Evolutionary conservation across 2,113 vertebrate genomes (phyloP).

Genomic region (Anser cygnoides): DNA sequence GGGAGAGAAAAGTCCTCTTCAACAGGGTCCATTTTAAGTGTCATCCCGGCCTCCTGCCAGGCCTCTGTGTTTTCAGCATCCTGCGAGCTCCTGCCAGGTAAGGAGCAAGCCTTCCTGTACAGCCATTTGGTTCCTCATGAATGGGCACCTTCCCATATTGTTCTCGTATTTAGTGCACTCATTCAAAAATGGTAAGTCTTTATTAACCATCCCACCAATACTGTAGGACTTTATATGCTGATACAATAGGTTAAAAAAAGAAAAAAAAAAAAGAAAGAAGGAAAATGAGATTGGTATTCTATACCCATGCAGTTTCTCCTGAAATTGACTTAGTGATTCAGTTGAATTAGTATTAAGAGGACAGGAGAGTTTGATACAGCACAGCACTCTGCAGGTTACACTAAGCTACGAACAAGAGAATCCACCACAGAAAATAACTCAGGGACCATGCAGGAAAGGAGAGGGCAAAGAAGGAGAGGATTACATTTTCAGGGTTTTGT

Average conservation of each 20-base stretch:
- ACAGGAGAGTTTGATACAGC: not conserved
- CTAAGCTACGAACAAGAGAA: not conserved
- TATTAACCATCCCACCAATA: not conserved
- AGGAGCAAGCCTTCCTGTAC: not conserved
- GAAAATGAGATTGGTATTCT: not conserved
- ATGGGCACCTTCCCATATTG: not conserved
- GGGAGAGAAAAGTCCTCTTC: not conserved
- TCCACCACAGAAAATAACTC: not conserved
- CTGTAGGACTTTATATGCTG: not conserved
- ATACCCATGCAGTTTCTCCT: not conserved
- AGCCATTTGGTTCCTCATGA: rapidly evolving
- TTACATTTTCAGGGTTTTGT: not conserved
- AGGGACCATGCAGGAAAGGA: not conserved
- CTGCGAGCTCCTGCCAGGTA: not conserved
- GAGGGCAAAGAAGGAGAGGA: not conserved
- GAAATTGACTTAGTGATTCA: not conserved
- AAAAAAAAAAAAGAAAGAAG: not conserved
- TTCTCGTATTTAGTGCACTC: not conserved
- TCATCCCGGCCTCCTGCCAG: not conserved
- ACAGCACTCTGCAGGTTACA: not conserved
- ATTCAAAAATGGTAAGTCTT: not conserved
- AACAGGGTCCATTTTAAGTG: not conserved
- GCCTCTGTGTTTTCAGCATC: not conserved
- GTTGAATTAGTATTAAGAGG: not conserved
- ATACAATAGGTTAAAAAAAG: not conserved